Percentiles rank a stretch among this genome's conserved stretches.
Conservation (phyloP, 2,113 vertebrate species). For the Pterocles gutturalis region DNA sequence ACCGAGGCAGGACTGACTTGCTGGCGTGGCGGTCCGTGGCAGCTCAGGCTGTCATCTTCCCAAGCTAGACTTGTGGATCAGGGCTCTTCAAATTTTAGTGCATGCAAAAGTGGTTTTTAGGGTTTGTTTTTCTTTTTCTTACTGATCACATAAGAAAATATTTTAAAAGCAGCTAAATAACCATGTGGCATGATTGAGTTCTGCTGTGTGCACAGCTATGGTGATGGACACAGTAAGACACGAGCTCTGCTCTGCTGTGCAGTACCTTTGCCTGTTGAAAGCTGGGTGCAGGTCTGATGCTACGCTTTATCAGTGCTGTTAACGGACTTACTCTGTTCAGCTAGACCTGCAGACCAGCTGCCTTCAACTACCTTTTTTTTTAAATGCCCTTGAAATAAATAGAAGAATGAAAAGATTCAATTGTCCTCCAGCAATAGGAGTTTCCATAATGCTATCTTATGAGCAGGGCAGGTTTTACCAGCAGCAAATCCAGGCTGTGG, state of each 20-base stretch:
- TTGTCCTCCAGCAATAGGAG: background rate
- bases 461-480: background rate
- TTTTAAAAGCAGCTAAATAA: background rate
- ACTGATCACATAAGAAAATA: background rate
- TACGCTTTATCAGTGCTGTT: background rate
- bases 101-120: background rate
- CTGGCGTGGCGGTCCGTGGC: background rate
- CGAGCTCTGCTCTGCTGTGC: background rate
- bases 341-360: background rate
- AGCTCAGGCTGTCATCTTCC: background rate
- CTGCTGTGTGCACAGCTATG: background rate
- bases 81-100: background rate
- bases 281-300: background rate
- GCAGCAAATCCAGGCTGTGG: background rate
- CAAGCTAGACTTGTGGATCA: background rate
- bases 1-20: background rate
- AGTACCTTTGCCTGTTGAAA: background rate
- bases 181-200: rapidly evolving
- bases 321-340: background rate
- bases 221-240: rapidly evolving
- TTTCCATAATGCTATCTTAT: background rate
- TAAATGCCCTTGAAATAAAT: background rate
- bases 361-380: background rate
- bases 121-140: too few species aligned
- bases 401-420: background rate